phyloP scores from a whole-genome alignment of 2,888 invertebrate species.

The Netelia melanura region DNA sequence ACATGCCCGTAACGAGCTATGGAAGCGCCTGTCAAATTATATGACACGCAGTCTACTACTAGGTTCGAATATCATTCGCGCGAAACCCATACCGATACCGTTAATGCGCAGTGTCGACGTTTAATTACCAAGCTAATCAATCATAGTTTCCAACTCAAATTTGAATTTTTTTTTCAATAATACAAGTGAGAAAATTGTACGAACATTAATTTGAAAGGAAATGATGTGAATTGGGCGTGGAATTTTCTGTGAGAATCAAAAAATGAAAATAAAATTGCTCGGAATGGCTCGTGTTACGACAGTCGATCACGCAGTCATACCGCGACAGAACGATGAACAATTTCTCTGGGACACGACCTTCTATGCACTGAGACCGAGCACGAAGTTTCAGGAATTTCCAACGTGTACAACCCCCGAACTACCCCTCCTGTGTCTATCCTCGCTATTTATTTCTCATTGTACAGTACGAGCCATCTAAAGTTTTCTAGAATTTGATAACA shows the following conservation, averaged over 20 bases:
- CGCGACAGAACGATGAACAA: constrained; percentile 20
- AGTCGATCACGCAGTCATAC: constrained; percentile 36
- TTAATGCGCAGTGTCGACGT: neutral
- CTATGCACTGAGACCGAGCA: neutral
- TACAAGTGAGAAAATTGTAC: too few relatives aligned
- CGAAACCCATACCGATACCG: neutral
- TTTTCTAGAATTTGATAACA: too few relatives aligned
- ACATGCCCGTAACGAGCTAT: constrained; percentile 15
- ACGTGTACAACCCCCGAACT: constrained; percentile 24
- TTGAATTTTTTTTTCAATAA: too few relatives aligned
- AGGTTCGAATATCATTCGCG: constrained; percentile 10
- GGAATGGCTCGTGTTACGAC: constrained; percentile 29
- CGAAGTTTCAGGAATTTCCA: constrained; percentile 56
- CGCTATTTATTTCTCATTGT: neutral
- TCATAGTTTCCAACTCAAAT: too few relatives aligned
- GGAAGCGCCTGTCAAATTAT: constrained; percentile 21
- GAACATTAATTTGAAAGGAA: neutral
- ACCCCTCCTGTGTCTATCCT: neutral
- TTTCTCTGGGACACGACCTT: constrained; percentile 16
- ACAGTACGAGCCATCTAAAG: neutral
- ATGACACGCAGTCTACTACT: neutral
- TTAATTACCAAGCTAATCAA: constrained; percentile 1
- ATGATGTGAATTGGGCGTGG: neutral
- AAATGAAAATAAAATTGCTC: constrained; percentile 26
- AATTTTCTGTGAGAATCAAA: neutral